Evolutionary conservation across 30 jellyfish, hydroid and myxozoan genomes (phyloP), one percentile per base, ranked within the genome.

Genomic region (Nemopilema nomurai): DNA sequence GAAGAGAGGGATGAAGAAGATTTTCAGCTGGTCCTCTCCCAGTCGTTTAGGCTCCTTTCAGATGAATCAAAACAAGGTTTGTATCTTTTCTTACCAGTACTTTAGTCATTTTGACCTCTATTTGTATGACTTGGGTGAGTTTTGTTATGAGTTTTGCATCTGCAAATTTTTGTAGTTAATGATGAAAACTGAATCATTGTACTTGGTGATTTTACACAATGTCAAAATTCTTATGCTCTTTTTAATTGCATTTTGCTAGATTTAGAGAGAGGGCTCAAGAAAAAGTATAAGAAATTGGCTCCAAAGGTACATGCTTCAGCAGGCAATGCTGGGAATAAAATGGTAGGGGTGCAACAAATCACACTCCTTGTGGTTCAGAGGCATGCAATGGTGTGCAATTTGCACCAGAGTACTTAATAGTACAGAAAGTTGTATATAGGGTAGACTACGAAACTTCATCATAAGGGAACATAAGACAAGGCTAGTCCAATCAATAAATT

Each of bases 1-100:
- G 88, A 50, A 24, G 92, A 81, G 18, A 73, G 73, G 16, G 97
- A 71, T 8, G 82, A 81, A 16, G 75, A 67, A 49, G 86, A 86
- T 13, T 86, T 86, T 53, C 81, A 86, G 13, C 6, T 69, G 72
- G 83, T 86, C 53, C 22, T 86, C 17, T 65, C 89, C 27, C 89
- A 77, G 62, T 73, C 89, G 19, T 86, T 76, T 70, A 62, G 49
- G 25, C 85, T 86, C 49, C 86, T 86, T 8, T 62, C 89, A 66
- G 84, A 69, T 25, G 86, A 86, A 16, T 73, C 81, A 20, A 51
- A 67, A 21, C 41, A 67, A 77, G 89, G 95, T 86, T 29, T 21
- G 0, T n/a, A n/a, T 13, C 1, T 18, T 74, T 0, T 28, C 7
- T 1, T 28, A 18, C 23, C 28, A n/a, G n/a, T n/a, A 13, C 57